Base-by-base conservation (phyloP, 1,140 invertebrate genomes). In the Atopsyche davidsoni region DNA sequence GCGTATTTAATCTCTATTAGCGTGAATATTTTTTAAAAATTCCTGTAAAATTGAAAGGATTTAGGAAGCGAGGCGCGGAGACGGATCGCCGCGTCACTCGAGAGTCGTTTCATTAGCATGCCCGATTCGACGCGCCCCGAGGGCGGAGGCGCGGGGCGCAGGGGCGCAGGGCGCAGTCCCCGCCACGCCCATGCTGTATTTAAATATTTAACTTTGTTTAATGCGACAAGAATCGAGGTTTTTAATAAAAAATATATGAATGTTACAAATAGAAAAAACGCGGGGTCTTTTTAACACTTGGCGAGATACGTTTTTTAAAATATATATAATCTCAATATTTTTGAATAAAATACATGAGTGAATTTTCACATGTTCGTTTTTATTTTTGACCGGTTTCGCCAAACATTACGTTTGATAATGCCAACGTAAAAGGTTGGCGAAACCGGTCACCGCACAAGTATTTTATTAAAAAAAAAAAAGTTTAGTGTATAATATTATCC, bases 21-120 rank as follows among this genome's bases (percentile, higher is more conserved):
- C n/a, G n/a, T n/a, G n/a, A n/a, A n/a, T n/a, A n/a, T n/a, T n/a
- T n/a, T n/a, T n/a, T n/a, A n/a, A n/a, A n/a, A n/a, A n/a, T n/a
- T n/a, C n/a, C n/a, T 39, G 14, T 39, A 2, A 19, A 3, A 17
- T 39, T 39, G 3, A 19, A 4, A 3, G 22, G 3, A 16, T 18
- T 47, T 17, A 13, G 10, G 9, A 47, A 23, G 19, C 2, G 14
- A 18, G 48, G 24, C 24, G 36, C 19, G 46, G 10, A 18, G 6
- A 21, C 36, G 34, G 32, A 11, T 23, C 21, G 38, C 35, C 28
- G 42, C 43, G 48, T 55, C 44, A 51, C 42, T 51, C 45, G 14
- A 46, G 46, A 51, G 51, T 51, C 51, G 51, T 55, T 55, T 55
- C 46, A 55, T 55, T 51, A 55, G 53, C 53, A 55, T 55, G 53